Conservation (phyloP, 2,797 vertebrate species). For the Sparidentex hasta region DNA sequence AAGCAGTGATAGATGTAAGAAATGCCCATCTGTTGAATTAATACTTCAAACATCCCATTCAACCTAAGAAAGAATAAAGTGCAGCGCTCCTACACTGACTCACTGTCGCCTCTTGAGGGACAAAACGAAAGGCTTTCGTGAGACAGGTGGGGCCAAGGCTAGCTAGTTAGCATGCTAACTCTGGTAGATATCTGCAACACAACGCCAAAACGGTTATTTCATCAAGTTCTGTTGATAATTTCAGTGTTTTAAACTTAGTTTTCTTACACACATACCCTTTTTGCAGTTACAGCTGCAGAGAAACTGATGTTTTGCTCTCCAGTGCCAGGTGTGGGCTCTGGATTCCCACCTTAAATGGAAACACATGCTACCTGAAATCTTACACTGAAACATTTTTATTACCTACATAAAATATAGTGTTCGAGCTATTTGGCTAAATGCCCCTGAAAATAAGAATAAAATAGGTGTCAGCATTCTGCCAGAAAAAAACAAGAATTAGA, state of each 20-base stretch:
- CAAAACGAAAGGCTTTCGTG: no score
- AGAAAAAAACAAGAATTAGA: neutral
- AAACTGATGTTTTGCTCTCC: conserved; percentile 9
- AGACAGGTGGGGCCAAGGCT: no score
- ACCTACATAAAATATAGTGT: neutral
- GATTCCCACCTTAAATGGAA: conserved; percentile 27
- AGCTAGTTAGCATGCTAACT: no score
- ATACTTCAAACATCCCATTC: no score
- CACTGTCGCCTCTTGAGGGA: no score
- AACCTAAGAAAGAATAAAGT: no score
- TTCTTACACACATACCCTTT: neutral
- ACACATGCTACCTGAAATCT: conserved; percentile 12
- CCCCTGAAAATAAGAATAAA: conserved; percentile 1
- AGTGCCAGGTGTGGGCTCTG: neutral
- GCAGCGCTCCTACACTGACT: no score
- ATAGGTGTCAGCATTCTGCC: neutral
- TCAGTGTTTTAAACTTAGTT: neutral
- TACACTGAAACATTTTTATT: neutral
- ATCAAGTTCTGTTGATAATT: no score
- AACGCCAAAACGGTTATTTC: no score
- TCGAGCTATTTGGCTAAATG: neutral
- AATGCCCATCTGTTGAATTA: no score
- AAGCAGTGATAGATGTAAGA: no score
- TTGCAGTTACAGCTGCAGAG: conserved; percentile 25
- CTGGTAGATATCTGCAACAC: neutral